Base-by-base conservation (phyloP, 2,113 vertebrate species). In the Halichoeres trimaculatus region DNA sequence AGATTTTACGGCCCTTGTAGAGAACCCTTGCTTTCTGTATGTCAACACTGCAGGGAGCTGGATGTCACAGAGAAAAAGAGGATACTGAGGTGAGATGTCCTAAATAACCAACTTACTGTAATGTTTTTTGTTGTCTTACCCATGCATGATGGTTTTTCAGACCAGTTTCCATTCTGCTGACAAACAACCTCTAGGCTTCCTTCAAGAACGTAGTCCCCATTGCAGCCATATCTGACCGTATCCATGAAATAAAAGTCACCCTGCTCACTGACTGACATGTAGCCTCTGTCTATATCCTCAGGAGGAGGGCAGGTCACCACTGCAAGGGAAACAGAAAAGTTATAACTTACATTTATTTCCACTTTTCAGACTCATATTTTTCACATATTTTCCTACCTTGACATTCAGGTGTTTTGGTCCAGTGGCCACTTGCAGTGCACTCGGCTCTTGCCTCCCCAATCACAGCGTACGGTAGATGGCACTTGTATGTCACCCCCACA, bases 381-480 rank as follows among this genome's bases (percentile, higher is more conserved):
- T 66, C 10, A 22, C n/a, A 76, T n/a, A n/a, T 90, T 86, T 40
- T 66, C 52, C 3, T 90, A 97, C 97, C 80, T 80, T 10, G 91
- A 89, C 97, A 99, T 87, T 91, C 84, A 2, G 97, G 97, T 35
- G 93, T 74, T 26, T 77, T 20, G 2, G 94, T 95, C 97, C 97
- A 99, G n/a, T 4, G 93, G 7, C 97, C 95, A 0, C 86, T 77
- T 19, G 70, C 71, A 0, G 22, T 91, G 87, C 97, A 99, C 30
- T 85, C 89, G 22, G 93, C 81, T 9, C 80, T 95, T 24, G 91
- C 78, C 0, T 94, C 92, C 41, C 97, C 97, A 71, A 96, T 51
- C 3, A 98, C 66, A 0, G 81, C 95, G 0, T 94, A 67, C 0
- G 95, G 93, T 50, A 94, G 93, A 8, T 89, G 57, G 30, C 97